Evolutionary conservation across 2,113 vertebrate species (phyloP).

Genomic region (Plecotus auritus): DNA sequence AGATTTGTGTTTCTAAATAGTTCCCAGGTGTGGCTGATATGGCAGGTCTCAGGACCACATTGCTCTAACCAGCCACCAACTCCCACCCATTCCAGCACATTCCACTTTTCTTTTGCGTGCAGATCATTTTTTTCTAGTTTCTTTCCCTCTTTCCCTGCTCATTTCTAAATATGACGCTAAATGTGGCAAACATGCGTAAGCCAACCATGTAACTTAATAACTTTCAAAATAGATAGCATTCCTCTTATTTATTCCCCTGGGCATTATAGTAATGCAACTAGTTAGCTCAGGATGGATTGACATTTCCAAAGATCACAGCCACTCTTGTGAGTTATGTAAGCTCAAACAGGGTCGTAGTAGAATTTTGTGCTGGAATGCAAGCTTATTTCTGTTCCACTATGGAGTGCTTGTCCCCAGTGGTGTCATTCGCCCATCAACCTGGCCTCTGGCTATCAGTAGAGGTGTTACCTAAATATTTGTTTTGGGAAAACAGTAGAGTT

Average conservation of each 20-base stretch:
- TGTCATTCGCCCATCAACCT: background rate
- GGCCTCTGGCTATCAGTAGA: background rate
- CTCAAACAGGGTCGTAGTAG: background rate
- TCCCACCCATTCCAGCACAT: background rate
- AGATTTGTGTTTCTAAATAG: background rate
- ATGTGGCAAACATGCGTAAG: background rate
- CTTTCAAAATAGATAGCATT: slow-evolving; percentile 3
- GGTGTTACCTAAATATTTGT: background rate
- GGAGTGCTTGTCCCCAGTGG: background rate
- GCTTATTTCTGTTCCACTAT: background rate
- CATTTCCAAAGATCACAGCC: background rate
- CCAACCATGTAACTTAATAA: background rate
- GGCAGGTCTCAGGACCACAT: background rate
- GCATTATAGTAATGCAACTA: background rate
- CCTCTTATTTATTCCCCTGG: background rate
- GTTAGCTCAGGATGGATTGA: background rate
- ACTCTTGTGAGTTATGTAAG: background rate
- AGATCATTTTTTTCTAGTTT: background rate
- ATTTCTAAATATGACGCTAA: background rate
- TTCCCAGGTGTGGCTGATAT: background rate
- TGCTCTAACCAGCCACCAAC: background rate
- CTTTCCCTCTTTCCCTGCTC: background rate
- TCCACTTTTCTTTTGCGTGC: background rate
- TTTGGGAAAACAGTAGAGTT: background rate
- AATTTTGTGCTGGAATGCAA: background rate